phyloP scores from a whole-genome alignment of 2,797 vertebrate species.

The Pyrrhura leucotis region DNA sequence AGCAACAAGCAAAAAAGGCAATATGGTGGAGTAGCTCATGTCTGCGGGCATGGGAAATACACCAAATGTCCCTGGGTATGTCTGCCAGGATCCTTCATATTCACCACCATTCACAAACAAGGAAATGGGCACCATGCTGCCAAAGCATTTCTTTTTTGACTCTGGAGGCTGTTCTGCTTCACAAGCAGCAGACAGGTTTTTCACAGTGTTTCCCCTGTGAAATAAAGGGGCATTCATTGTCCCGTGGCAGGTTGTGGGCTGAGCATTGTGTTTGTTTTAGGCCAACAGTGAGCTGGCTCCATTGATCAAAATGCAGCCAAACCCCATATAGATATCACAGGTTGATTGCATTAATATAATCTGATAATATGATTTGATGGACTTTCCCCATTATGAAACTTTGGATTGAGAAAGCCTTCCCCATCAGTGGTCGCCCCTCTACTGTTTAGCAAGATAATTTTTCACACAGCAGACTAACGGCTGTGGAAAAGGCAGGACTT shows the following conservation, averaged over 20 bases:
- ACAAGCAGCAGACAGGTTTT: background rate
- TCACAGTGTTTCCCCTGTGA: background rate
- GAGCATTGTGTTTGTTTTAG: background rate
- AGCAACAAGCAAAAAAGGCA: background rate
- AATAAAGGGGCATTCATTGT: background rate
- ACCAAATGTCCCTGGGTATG: background rate
- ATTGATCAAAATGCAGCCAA: background rate
- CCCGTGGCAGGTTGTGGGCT: background rate
- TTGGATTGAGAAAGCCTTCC: background rate
- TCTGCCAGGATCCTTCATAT: background rate
- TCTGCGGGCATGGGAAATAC: background rate
- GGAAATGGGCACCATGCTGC: rapidly evolving
- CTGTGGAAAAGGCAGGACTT: background rate
- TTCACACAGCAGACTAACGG: background rate
- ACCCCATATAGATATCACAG: background rate
- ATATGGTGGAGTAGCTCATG: background rate
- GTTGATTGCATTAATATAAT: background rate
- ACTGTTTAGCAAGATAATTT: background rate
- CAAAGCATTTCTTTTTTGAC: background rate
- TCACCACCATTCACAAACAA: background rate
- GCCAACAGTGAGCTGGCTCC: background rate
- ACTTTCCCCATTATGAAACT: background rate
- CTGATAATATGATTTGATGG: background rate
- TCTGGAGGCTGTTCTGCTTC: background rate
- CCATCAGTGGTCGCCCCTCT: rapidly evolving